phyloP scores from a whole-genome alignment of 2,113 vertebrate species.

The Puntigrus tetrazona region DNA sequence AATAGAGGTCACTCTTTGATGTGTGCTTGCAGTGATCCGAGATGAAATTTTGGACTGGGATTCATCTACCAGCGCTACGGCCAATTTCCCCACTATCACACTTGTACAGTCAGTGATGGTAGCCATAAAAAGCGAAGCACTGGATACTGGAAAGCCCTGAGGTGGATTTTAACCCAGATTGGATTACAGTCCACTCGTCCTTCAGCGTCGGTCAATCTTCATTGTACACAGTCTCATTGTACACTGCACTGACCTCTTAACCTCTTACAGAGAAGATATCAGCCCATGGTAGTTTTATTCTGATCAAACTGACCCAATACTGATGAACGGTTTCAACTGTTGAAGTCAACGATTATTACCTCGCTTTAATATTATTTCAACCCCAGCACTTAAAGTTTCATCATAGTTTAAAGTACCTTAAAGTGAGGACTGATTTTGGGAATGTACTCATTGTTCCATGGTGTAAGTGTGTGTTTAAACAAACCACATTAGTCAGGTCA shows the following conservation, averaged over 20 bases:
- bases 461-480: neutral
- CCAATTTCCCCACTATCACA: slow-evolving; percentile 9
- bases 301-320: neutral
- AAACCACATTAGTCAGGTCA: neutral
- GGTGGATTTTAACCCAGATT: slow-evolving; percentile 42
- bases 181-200: slow-evolving; percentile 39
- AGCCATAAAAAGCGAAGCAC: slow-evolving; percentile 10
- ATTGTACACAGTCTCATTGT: neutral
- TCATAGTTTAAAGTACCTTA: neutral
- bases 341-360: neutral
- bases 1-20: slow-evolving; percentile 51
- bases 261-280: neutral
- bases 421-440: neutral
- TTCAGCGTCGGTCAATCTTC: neutral
- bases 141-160: slow-evolving; percentile 16
- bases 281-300: neutral
- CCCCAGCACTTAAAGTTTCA: neutral
- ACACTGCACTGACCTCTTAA: slow-evolving; percentile 25
- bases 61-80: neutral
- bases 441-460: neutral
- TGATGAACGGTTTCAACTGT: neutral
- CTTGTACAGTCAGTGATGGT: slow-evolving; percentile 16
- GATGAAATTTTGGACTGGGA: slow-evolving; percentile 20
- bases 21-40: slow-evolving; percentile 30
- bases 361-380: neutral